Evolutionary conservation across 1,140 invertebrate genomes (phyloP).

Genomic region (Rhyzopertha dominica): DNA sequence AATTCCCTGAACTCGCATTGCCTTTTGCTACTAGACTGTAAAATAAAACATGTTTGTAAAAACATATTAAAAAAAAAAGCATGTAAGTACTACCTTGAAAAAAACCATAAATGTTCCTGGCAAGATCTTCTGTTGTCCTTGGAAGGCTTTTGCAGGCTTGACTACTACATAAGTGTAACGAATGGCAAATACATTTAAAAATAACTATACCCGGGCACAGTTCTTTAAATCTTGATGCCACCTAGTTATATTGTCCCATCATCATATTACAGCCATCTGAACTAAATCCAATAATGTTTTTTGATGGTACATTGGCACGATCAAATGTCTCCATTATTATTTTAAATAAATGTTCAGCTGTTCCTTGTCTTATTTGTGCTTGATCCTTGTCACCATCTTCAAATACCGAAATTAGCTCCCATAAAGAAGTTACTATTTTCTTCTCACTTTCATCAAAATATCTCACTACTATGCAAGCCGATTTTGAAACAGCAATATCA

Average conservation of each 20-base stretch:
- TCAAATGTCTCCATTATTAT: conserved; percentile 29
- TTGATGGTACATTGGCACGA: conserved; percentile 29
- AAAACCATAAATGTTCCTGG: conserved; percentile 32
- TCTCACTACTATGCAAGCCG: conserved; percentile 24
- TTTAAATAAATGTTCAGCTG: conserved; percentile 34
- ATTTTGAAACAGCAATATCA: conserved; percentile 30
- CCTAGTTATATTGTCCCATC: conserved; percentile 42
- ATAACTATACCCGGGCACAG: conserved; percentile 34
- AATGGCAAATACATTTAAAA: conserved; percentile 45
- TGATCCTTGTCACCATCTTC: conserved; percentile 23
- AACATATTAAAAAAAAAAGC: too few relatives aligned
- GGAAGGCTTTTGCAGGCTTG: conserved; percentile 42
- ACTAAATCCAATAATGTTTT: conserved; percentile 43
- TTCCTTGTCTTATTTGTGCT: too few relatives aligned
- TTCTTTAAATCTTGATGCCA: conserved; percentile 28
- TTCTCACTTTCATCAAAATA: conserved; percentile 31
- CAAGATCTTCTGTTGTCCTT: conserved; percentile 30
- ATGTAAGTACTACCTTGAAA: conserved; percentile 38
- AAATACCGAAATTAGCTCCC: conserved; percentile 36
- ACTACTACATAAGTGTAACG: conserved; percentile 38
- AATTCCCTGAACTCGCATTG: conserved; percentile 26
- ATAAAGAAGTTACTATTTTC: conserved; percentile 35
- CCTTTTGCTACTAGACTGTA: conserved; percentile 28
- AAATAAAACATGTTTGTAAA: too few relatives aligned
- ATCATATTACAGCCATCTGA: conserved; percentile 41